phyloP scores from a whole-genome alignment of 2,113 vertebrate genomes.

The Indicator maculatus region DNA sequence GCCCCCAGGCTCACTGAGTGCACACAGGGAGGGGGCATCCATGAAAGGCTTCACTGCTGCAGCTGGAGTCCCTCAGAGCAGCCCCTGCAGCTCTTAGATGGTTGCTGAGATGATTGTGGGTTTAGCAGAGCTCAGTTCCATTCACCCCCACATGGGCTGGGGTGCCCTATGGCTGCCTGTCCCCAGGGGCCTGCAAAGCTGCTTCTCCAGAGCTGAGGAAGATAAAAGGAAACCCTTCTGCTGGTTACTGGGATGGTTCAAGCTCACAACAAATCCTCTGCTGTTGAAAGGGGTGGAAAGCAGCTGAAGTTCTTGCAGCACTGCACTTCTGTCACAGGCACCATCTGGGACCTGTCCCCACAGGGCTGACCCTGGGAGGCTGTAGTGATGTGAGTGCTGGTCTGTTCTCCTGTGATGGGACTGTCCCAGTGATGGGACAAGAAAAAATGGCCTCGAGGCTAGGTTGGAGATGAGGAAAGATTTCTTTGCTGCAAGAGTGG shows the following conservation, averaged over 20 bases:
- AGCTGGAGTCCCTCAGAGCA: neutral
- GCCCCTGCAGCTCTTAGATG: neutral
- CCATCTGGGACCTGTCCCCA: neutral
- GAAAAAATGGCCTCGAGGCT: too few species aligned
- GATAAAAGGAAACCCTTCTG: neutral
- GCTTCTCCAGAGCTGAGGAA: fast-evolving
- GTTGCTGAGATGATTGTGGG: too few species aligned
- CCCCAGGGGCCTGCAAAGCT: neutral
- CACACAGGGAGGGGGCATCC: neutral
- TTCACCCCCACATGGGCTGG: fast-evolving
- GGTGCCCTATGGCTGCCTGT: neutral
- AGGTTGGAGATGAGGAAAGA: too few species aligned
- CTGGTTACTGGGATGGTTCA: fast-evolving
- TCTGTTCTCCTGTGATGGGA: too few species aligned
- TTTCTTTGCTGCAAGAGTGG: too few species aligned
- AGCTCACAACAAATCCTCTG: neutral
- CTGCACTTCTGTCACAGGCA: fast-evolving
- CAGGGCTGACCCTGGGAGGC: neutral
- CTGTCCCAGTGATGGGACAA: too few species aligned
- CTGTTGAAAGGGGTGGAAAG: neutral
- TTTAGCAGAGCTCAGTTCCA: neutral
- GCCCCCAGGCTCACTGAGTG: neutral
- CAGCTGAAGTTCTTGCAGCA: neutral
- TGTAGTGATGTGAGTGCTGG: too few species aligned
- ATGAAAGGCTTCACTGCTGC: neutral